Conservation (phyloP, 2,888 invertebrate genomes). For the Plebejus argus region DNA sequence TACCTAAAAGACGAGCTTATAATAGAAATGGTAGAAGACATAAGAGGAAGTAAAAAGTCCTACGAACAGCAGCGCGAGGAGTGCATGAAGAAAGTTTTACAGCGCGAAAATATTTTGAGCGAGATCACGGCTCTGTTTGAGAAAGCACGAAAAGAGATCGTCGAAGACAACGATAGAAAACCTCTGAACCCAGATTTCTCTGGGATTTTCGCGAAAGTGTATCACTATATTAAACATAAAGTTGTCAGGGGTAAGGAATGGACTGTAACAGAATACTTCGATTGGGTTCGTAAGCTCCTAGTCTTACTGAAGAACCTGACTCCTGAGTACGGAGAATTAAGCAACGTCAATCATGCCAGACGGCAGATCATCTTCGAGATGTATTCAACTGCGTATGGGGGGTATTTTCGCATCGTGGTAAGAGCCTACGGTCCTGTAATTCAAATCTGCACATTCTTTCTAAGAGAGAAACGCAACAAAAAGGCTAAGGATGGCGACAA, state of each 20-base stretch:
- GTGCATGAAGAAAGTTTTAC: constrained; percentile 3
- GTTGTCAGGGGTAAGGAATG: neutral
- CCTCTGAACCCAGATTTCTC: neutral
- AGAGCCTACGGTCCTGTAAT: neutral
- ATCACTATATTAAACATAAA: neutral
- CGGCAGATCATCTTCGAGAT: neutral
- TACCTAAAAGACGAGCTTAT: constrained; percentile 33
- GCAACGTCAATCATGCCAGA: neutral
- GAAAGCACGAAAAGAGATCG: neutral
- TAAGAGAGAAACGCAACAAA: neutral
- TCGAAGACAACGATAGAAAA: neutral
- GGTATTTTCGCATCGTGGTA: neutral
- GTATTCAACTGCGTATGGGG: neutral
- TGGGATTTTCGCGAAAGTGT: neutral
- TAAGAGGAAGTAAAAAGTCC: neutral
- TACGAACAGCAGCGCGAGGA: neutral
- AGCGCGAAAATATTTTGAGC: neutral
- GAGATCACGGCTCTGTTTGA: neutral
- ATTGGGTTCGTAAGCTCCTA: neutral
- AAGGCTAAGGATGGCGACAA: constrained; percentile 7
- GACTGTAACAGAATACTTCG: neutral
- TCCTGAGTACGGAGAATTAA: neutral
- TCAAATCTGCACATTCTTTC: neutral
- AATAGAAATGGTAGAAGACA: neutral
- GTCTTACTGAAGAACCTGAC: neutral